phyloP scores from a whole-genome alignment of 2,888 invertebrate genomes.

The Horisme vitalbata region DNA sequence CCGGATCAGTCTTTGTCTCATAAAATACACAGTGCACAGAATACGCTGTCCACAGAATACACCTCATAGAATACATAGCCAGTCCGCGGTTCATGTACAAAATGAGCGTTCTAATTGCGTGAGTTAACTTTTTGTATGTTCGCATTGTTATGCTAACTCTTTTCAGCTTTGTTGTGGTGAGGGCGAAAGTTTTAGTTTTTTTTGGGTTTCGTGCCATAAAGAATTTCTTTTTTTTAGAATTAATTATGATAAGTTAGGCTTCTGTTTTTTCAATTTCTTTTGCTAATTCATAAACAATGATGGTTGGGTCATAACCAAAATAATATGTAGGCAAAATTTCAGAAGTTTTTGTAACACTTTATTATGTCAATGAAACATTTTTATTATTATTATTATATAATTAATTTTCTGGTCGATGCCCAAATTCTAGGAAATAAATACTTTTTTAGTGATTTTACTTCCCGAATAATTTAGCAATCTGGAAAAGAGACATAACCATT shows the following conservation, averaged over 20 bases:
- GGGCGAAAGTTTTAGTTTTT: constrained; percentile 35
- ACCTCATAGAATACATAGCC: constrained; percentile 40
- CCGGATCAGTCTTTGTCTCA: constrained; percentile 15
- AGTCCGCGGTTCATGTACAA: constrained; percentile 58
- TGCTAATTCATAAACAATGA: not conserved
- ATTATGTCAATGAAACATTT: too few relatives aligned
- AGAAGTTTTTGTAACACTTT: too few relatives aligned
- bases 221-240: constrained; percentile 17
- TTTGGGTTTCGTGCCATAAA: constrained; percentile 28
- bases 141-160: constrained; percentile 51
- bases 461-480: too few relatives aligned
- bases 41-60: constrained; percentile 8
- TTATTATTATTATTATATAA: too few relatives aligned
- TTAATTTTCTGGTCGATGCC: too few relatives aligned
- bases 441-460: too few relatives aligned
- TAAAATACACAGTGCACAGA: constrained; percentile 5
- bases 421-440: too few relatives aligned
- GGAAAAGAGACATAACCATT: too few relatives aligned
- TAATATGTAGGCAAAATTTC: too few relatives aligned
- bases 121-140: constrained; percentile 53
- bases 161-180: constrained; percentile 39
- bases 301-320: too few relatives aligned
- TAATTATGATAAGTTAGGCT: constrained; percentile 14
- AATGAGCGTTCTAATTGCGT: constrained; percentile 61
- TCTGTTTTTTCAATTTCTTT: constrained; percentile 10